Base-by-base conservation (phyloP, 53 echinoderm and acorn worm species). In the Luidia sarsii region DNA sequence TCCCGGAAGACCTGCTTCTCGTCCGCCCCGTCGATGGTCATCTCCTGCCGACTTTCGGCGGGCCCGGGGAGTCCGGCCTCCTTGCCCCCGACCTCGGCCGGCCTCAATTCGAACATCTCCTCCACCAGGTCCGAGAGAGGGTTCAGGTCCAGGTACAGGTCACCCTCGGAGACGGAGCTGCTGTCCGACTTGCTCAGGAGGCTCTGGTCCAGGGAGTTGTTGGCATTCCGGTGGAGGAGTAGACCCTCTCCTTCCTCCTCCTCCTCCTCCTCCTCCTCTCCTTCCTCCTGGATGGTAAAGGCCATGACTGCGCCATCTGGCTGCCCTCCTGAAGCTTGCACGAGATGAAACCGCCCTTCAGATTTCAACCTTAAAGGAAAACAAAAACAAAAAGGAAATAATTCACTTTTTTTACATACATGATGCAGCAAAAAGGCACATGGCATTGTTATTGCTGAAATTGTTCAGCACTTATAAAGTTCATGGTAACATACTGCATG, bases 331-430 rank as follows among this genome's bases (percentile, higher is more conserved):
- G 73, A 20, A 38, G 52, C 73, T 73, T 84, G 72, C 14, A 34
- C 28, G 28, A 73, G 64, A 73, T 63, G 84, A 34, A 63, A 84
- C 28, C 73, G 50, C 15, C 73, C 73, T 28, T 64, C 35, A 1
- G 67, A 27, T 23, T 86, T 86, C 67, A 86, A 79, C 48, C 86
- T 77, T n/a, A n/a, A n/a, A n/a, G n/a, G n/a, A n/a, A n/a, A n/a
- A n/a, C n/a, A n/a, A n/a, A n/a, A n/a, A n/a, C n/a, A n/a, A n/a
- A n/a, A n/a, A n/a, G n/a, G n/a, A n/a, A n/a, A n/a, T n/a, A n/a
- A n/a, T n/a, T n/a, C n/a, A n/a, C n/a, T n/a, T n/a, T n/a, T n/a
- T n/a, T n/a, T n/a, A n/a, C n/a, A n/a, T n/a, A n/a, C n/a, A n/a
- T n/a, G n/a, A n/a, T n/a, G n/a, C n/a, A n/a, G n/a, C n/a, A n/a